A percentile compares a stretch with the other conserved stretches of the same genome.
Evolutionary conservation across 2,113 vertebrate genomes (phyloP).

Genomic region (Glareola pratincola): DNA sequence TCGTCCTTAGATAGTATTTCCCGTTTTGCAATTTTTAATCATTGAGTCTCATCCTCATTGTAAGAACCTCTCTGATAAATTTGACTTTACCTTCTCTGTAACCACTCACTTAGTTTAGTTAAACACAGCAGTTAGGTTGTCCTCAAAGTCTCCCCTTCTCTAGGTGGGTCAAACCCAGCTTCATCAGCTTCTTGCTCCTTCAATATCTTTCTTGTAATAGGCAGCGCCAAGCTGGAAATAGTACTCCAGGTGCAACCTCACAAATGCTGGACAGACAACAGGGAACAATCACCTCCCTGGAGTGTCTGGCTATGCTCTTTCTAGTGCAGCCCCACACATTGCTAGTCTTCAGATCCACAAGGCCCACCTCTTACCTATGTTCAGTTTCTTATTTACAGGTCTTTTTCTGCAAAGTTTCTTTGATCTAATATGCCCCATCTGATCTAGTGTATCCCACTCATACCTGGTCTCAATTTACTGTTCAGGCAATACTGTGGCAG

Average conservation of each 20-base stretch:
- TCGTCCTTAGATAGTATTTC: background rate
- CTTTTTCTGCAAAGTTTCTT: background rate
- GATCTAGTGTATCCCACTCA: background rate
- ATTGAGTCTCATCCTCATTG: background rate
- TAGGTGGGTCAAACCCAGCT: background rate
- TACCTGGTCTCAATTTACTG: background rate
- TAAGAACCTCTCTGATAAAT: background rate
- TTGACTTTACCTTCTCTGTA: background rate
- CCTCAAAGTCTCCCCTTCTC: background rate
- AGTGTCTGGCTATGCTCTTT: background rate
- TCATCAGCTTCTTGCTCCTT: background rate
- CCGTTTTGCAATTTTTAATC: background rate
- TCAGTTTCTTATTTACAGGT: background rate
- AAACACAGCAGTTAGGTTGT: background rate
- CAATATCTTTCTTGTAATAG: background rate
- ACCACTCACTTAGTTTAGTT: background rate
- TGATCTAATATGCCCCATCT: background rate
- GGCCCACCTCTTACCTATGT: rapidly evolving
- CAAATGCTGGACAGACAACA: background rate
- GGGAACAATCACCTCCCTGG: background rate
- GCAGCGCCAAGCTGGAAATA: background rate
- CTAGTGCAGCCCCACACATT: background rate
- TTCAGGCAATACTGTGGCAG: background rate
- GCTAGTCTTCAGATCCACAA: background rate
- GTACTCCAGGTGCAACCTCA: background rate